Evolutionary conservation across 30 jellyfish, hydroid and myxozoan species (phyloP).

Genomic region (Phacellophora camtschatica): DNA sequence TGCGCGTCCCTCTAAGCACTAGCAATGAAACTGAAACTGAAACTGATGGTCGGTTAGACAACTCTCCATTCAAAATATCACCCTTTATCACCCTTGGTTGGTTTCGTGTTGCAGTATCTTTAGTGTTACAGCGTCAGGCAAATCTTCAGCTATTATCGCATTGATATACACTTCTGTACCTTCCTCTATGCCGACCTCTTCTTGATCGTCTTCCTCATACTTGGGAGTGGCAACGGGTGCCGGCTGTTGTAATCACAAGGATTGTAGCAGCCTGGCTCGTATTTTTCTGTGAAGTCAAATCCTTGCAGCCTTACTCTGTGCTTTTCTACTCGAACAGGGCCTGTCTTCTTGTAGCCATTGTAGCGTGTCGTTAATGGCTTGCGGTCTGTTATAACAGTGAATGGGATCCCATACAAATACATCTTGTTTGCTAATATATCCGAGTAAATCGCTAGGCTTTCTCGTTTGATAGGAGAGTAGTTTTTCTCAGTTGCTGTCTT

Average conservation of each 20-base stretch:
- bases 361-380: neutral
- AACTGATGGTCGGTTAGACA: neutral
- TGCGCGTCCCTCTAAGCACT: too few relatives aligned
- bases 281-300: neutral
- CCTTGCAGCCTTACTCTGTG: conserved; percentile 37
- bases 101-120: neutral
- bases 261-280: conserved; percentile 12
- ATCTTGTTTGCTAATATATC: too few relatives aligned
- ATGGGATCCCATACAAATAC: too few relatives aligned
- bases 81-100: conserved; percentile 1
- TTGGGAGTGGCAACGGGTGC: conserved; percentile 4
- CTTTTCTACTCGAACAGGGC: conserved; percentile 7
- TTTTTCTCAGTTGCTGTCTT: neutral
- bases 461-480: too few relatives aligned
- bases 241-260: conserved; percentile 21
- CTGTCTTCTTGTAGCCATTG: conserved; percentile 16
- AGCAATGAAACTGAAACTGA: too few relatives aligned
- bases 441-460: too few relatives aligned
- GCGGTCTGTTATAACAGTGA: conserved; percentile 16
- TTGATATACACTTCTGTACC: conserved; percentile 5
- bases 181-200: conserved; percentile 6
- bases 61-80: neutral
- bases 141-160: conserved; percentile 15
- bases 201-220: neutral
- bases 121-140: conserved; percentile 7